Evolutionary conservation across 2,113 vertebrate species (phyloP).

Genomic region (Protobothrops flavoviridis): DNA sequence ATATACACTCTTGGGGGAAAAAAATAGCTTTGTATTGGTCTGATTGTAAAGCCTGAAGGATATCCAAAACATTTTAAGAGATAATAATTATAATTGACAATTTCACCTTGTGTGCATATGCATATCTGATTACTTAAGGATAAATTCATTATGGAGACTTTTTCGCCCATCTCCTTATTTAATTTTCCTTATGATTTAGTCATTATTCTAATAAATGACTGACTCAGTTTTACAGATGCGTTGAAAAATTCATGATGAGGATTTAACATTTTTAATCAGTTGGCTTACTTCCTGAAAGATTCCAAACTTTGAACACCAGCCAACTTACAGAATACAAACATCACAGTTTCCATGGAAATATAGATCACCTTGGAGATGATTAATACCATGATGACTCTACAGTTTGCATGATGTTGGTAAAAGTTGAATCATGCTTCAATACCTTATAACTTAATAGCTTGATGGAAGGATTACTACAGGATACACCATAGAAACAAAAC

Average conservation of each 20-base stretch:
- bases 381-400: conserved; percentile 62
- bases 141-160: conserved; percentile 29
- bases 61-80: conserved; percentile 34
- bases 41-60: conserved; percentile 28
- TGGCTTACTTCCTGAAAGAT: conserved; percentile 56
- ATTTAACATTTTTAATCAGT: conserved; percentile 61
- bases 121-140: conserved; percentile 29
- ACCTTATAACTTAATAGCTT: conserved; percentile 48
- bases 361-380: conserved; percentile 76
- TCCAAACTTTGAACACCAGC: conserved; percentile 54
- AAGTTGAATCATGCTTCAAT: conserved; percentile 60
- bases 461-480: conserved; percentile 24
- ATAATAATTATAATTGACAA: not conserved
- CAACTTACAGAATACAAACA: conserved; percentile 63
- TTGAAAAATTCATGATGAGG: conserved; percentile 54
- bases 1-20: conserved; percentile 21
- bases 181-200: conserved; percentile 52
- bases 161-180: conserved; percentile 48
- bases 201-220: conserved; percentile 55
- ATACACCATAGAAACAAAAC: not conserved
- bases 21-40: conserved; percentile 24
- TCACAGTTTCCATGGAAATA: conserved; percentile 71
- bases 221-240: conserved; percentile 49
- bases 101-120: not conserved
- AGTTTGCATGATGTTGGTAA: conserved; percentile 32